Base-by-base conservation (phyloP, 2,797 vertebrate species). In the Lutjanus argentimaculatus region DNA sequence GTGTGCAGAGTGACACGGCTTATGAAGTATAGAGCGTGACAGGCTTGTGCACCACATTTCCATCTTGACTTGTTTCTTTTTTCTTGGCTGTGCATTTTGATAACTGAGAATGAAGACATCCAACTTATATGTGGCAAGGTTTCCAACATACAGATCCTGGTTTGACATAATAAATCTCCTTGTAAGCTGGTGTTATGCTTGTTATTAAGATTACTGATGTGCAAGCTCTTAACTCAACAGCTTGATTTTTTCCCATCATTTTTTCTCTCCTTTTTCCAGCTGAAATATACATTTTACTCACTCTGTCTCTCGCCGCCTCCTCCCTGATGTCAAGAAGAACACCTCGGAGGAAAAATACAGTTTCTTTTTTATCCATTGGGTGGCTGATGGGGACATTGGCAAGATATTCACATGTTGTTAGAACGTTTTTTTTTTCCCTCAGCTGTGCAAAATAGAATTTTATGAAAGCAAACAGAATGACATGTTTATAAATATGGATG, bases 401-500 rank as follows among this genome's bases (percentile, higher is more conserved):
- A 80, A 80, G 52, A 83, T 78, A 89, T 90, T 91, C 82, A 82
- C 82, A 91, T 92, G 90, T 86, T 88, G 78, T 85, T 84, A 58
- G 83, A 83, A 82, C 67, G 62, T 78, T 62, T 71, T 82, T n/a
- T 86, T 80, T 62, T 69, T 67, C 42, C 51, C 43, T 78, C 80
- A 85, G 85, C 84, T 80, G 75, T 85, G 83, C 82, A 91, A 91
- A 92, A 92, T 90, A 79, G 79, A 91, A 92, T 93, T 89, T 85
- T 84, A 88, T 90, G 85, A 94, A 92, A 92, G 91, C 87, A 92
- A 94, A 91, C 91, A 85, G 85, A 93, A 88, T 86, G 88, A 89
- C 89, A 88, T 88, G 86, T 92, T 92, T 89, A 91, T 92, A 92
- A 91, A 94, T 92, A 91, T 93, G 88, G 81, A 89, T 93, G 82